Conservation (phyloP, 2,113 vertebrate genomes). For the Oreochromis tanganicae region DNA sequence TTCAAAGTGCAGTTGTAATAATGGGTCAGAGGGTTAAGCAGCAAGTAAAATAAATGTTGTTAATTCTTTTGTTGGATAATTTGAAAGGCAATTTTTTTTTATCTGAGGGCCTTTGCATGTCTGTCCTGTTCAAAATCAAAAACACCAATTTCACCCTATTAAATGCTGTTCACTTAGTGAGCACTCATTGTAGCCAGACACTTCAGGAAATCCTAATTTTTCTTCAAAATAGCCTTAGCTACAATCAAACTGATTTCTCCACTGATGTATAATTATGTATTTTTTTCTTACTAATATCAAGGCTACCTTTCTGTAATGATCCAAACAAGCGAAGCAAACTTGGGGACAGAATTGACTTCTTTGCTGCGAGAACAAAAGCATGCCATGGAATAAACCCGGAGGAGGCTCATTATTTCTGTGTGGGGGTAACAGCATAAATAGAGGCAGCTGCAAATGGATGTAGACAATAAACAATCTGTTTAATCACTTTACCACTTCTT, state of each 20-base stretch:
- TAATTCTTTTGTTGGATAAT: not conserved
- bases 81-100: not conserved
- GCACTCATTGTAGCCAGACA: not conserved
- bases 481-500: conserved; percentile 4
- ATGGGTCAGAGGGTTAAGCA: not conserved
- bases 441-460: not conserved
- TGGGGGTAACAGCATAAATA: not conserved
- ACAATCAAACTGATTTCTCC: not conserved
- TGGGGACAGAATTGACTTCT: not conserved
- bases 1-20: not conserved
- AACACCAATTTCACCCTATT: not conserved
- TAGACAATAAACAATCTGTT: not conserved
- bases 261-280: not conserved
- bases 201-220: not conserved
- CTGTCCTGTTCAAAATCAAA: not conserved
- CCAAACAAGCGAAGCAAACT: not conserved
- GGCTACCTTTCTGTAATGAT: not conserved
- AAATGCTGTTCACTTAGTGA: not conserved
- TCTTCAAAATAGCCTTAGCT: not conserved
- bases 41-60: not conserved
- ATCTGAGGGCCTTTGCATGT: not conserved
- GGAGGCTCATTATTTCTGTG: conserved; percentile 19
- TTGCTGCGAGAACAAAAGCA: conserved; percentile 8
- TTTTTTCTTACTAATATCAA: not conserved
- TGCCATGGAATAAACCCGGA: not conserved